Conservation (phyloP, 2,797 vertebrate species). For the Macrochelys suwanniensis region DNA sequence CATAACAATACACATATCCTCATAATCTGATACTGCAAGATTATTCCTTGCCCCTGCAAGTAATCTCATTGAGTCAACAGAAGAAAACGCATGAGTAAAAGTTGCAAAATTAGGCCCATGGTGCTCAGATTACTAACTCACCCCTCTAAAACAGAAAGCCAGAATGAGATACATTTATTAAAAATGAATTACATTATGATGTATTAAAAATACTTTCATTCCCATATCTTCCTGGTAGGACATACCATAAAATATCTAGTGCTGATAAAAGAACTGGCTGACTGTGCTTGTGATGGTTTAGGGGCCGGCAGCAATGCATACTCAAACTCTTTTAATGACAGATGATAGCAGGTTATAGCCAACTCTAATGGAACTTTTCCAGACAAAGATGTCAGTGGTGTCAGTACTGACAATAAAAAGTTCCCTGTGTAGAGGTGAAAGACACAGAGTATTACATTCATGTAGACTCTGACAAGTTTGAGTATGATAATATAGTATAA, state of each 20-base stretch:
- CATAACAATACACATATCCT: no score
- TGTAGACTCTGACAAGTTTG: background rate
- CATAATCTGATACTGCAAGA: no score
- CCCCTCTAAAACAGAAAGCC: background rate
- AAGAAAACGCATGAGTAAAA: background rate
- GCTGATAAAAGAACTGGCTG: background rate
- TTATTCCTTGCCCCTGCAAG: no score
- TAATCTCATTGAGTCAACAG: background rate
- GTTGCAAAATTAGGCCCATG: background rate
- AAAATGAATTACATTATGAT: background rate
- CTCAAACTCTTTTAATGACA: background rate
- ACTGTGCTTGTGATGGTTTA: background rate
- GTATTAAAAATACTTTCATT: fast-evolving
- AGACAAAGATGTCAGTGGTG: background rate
- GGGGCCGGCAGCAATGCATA: background rate
- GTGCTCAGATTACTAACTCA: background rate
- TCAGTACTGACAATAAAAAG: conserved; percentile 4
- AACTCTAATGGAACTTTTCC: background rate
- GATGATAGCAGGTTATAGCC: background rate
- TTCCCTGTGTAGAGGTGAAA: background rate
- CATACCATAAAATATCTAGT: background rate
- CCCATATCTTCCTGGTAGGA: background rate
- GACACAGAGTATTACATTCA: background rate
- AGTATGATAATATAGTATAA: background rate
- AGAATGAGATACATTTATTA: background rate